phyloP scores from a whole-genome alignment of 2,888 invertebrate genomes.

The Shargacucullia verbasci region DNA sequence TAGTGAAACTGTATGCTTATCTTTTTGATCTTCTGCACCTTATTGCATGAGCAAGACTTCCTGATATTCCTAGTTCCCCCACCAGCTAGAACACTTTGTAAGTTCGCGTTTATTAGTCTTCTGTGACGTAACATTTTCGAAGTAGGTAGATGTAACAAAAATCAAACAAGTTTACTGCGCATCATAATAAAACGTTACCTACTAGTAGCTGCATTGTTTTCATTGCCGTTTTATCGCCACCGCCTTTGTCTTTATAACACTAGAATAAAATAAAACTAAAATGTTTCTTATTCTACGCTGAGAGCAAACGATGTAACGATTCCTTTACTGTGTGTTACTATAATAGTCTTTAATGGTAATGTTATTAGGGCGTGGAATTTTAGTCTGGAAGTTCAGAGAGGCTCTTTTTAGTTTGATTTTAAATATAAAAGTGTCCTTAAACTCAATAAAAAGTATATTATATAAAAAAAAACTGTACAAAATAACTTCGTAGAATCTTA shows the following conservation, averaged over 20 bases:
- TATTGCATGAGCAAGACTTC: too few species aligned
- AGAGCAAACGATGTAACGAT: constrained; percentile 1
- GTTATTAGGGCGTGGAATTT: too few species aligned
- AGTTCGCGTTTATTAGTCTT: neutral
- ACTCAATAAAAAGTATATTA: too few species aligned
- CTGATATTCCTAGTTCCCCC: too few species aligned
- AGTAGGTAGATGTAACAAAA: constrained; percentile 19
- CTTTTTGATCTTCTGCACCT: too few species aligned
- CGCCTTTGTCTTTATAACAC: constrained; percentile 18
- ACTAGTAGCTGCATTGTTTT: constrained; percentile 13
- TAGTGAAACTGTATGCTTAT: too few species aligned
- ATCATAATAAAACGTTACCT: constrained; percentile 28
- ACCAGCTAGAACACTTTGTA: too few species aligned
- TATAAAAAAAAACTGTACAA: too few species aligned
- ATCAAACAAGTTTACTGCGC: constrained; percentile 15
- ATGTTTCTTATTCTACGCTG: constrained; percentile 3
- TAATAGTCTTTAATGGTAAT: neutral
- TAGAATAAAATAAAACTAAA: constrained; percentile 31
- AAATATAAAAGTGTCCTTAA: too few species aligned
- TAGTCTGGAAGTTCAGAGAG: too few species aligned
- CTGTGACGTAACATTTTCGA: neutral
- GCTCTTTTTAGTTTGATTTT: too few species aligned
- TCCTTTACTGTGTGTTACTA: neutral
- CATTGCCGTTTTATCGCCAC: constrained; percentile 26
- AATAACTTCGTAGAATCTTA: too few species aligned